Percentiles rank a stretch among this genome's conserved stretches.
phyloP scores from a whole-genome alignment of 1,140 invertebrate genomes.

The Ctenoplectra terminalis region DNA sequence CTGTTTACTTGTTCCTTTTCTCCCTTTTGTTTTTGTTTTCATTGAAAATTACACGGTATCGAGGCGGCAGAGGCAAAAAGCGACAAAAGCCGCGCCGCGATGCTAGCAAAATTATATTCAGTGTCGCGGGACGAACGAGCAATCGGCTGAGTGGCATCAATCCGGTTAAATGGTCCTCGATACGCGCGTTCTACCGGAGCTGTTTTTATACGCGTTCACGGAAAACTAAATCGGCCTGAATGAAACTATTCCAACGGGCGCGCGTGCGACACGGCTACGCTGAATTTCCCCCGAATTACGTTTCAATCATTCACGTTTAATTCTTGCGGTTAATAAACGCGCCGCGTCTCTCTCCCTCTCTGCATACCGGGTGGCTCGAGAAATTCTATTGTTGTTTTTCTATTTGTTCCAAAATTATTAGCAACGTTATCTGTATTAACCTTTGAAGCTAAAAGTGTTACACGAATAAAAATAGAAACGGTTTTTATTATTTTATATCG shows the following conservation, averaged over 20 bases:
- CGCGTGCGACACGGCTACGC: neutral
- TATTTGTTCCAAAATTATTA: no score
- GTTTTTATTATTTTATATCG: no score
- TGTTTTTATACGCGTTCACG: conserved; percentile 33
- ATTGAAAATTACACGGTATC: conserved; percentile 45
- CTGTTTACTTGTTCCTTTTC: neutral
- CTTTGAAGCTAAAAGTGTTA: no score
- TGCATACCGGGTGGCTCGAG: neutral
- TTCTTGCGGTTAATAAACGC: conserved; percentile 46
- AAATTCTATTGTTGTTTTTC: neutral
- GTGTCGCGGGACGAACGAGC: neutral
- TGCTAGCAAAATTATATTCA: conserved; percentile 43
- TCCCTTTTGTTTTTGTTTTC: neutral
- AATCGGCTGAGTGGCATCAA: conserved; percentile 47
- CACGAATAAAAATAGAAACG: no score
- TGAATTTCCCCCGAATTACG: neutral
- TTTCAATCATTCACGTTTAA: conserved; percentile 16
- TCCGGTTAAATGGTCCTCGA: conserved; percentile 43
- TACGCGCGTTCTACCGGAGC: conserved; percentile 25
- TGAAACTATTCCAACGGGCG: conserved; percentile 9
- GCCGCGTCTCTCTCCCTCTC: neutral
- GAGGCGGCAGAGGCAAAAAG: conserved; percentile 2
- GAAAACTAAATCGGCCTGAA: conserved; percentile 25
- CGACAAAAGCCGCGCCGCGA: neutral
- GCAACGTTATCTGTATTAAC: no score